Evolutionary conservation across 2,797 vertebrate species (phyloP).

Genomic region (Zenarchopterus dispar): DNA sequence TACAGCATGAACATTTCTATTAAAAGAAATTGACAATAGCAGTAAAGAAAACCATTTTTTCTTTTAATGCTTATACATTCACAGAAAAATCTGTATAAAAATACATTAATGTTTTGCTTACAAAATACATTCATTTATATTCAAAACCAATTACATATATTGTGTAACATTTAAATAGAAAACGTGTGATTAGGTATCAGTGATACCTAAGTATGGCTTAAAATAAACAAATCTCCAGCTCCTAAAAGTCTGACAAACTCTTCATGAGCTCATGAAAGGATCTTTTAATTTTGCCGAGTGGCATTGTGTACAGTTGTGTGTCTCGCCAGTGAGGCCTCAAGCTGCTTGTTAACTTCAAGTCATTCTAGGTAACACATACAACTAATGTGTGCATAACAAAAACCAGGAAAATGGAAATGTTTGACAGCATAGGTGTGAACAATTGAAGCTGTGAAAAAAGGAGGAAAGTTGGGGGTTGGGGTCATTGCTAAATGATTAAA

Average conservation of each 20-base stretch:
- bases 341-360: constrained; percentile 31
- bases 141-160: constrained; percentile 43
- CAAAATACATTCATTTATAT: constrained; percentile 70
- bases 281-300: constrained; percentile 4
- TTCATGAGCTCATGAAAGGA: constrained; percentile 36
- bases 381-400: constrained; percentile 30
- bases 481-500: constrained; percentile 7
- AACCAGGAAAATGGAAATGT: constrained; percentile 16
- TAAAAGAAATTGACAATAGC: not conserved
- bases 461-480: not conserved
- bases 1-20: too few species aligned
- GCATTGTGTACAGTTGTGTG: constrained; percentile 1
- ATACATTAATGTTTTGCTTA: constrained; percentile 66
- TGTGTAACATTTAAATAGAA: constrained; percentile 18
- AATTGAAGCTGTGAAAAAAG: not conserved
- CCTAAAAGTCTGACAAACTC: constrained; percentile 25
- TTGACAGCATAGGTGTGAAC: not conserved
- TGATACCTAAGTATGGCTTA: constrained; percentile 37
- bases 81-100: constrained; percentile 63
- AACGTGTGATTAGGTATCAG: constrained; percentile 31
- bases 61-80: constrained; percentile 29
- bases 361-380: constrained; percentile 30
- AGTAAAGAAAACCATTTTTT: not conserved
- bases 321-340: constrained; percentile 8
- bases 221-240: constrained; percentile 16